Percentiles rank a stretch among this genome's conserved stretches.
These are phyloP conservation scores for Sus scrofa DNA, from an alignment of 2,113 vertebrate species.

Conservation along the genomic window DNA sequence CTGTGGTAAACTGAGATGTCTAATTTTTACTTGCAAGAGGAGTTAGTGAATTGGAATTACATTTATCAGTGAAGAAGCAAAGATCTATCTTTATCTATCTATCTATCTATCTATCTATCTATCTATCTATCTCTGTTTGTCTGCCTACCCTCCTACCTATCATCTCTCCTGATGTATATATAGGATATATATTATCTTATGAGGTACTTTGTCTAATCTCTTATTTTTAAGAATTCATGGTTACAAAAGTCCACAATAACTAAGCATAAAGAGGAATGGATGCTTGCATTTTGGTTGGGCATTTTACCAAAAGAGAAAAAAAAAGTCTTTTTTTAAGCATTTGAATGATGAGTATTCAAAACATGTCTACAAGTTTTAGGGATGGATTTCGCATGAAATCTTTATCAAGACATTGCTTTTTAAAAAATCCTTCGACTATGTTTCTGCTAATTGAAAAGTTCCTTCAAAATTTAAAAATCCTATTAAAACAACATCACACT, in stretches of 20 bases:
- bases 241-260: neutral
- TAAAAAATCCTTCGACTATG: neutral
- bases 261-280: neutral
- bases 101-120: neutral
- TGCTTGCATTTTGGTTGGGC: neutral
- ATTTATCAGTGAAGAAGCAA: neutral
- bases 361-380: neutral
- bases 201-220: neutral
- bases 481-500: neutral
- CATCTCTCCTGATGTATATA: neutral
- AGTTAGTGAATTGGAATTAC: neutral
- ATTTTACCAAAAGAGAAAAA: neutral
- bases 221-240: neutral
- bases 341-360: neutral
- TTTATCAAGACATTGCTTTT: neutral
- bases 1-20: neutral
- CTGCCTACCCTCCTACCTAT: neutral
- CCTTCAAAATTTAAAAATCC: neutral
- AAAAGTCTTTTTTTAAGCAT: neutral
- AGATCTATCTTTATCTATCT: neutral
- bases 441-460: neutral
- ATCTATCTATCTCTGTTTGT: neutral
- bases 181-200: neutral
- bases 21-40: neutral
- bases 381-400: neutral